Evolutionary conservation across 2,797 vertebrate genomes (phyloP), one percentile per base, ranked within the genome.

Genomic region (Pelochelys cantorii): DNA sequence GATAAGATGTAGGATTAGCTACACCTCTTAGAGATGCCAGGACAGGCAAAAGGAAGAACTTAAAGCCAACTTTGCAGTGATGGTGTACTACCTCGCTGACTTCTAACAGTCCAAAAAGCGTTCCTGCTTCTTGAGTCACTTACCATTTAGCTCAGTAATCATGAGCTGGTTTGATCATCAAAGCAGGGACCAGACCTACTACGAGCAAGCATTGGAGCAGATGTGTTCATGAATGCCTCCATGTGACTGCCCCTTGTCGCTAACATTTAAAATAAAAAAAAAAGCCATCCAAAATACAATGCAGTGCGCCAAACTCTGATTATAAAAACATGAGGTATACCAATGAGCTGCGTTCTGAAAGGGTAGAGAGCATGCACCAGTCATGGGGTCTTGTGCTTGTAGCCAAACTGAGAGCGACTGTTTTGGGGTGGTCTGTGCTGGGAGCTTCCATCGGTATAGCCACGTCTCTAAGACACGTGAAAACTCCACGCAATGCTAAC

Each of bases 301-400:
- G 3, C n/a, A 94, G 93, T 79, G 91, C 96, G 89, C 89, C 42
- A 68, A 96, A 96, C 96, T 95, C 94, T 92, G 95, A 88, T 48
- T 59, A 89, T 75, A 81, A 20, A 54, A 85, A 22, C 25, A 31
- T 94, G 97, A 98, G 97, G 97, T 97, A 97, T 96, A 25, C 54
- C 93, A 83, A 91, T 85, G 81, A 60, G 3, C 1, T 0, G 91
- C 85, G 89, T 78, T 89, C 75, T 62, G n/a, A 90, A 10, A 71
- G 53, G 93, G 88, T 82, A 78, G 85, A 27, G 88, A 23, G 65
- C 84, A 54, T 74, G 20, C 48, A 56, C 60, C 94, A 75, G 68
- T 84, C 42, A 86, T 11, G 2, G 88, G 59, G 92, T 34, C 81
- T 22, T 1, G 55, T 12, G 75, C 82, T 85, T 57, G 68, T 42